Evolutionary conservation across 1,140 invertebrate species (phyloP), one percentile per base, ranked within the genome.

Genomic region (Trichomalopsis sarcophagae): DNA sequence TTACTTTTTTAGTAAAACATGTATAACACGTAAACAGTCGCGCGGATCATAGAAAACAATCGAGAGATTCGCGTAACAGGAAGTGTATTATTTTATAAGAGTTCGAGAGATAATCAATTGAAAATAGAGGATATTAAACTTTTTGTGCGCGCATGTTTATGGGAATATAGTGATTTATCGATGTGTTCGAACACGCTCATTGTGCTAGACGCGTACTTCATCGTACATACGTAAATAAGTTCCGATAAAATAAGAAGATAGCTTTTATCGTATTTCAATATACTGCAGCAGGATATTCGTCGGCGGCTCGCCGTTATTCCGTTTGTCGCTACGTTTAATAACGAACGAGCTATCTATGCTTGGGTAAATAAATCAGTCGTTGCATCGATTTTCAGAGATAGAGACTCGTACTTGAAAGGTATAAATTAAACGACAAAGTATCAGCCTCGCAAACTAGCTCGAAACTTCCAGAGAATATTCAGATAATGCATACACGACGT

Each of bases 391-490:
- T 36, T 36, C 33, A 36, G 5, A 36, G 33, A 44, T 7, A 27
- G 27, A 27, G 27, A 27, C 27, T 27, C 27, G 27, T 27, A 27
- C 27, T 27, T 27, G 1, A 27, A 27, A 27, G 27, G 27, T 0
- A 27, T 27, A 27, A 27, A 27, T 27, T 27, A 27, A 1, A 27
- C 27, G 27, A 27, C 27, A 27, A 27, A 27, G 27, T 27, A 27
- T 27, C 27, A 27, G 27, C 27, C 27, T 27, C 27, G 27, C 27
- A 10, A 50, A 10, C 47, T 14, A 0, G 0, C 0, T 55, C 9
- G 33, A 83, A 77, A 83, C 13, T 68, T 76, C 62, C 77, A 30
- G 82, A 83, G 73, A 36, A 68, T 14, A 47, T 77, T 5, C 40
- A 73, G 76, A 79, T 79, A 79, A 79, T 79, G 36, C 5, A 36